Conservation (phyloP, 2,113 vertebrate species). For the Pavo muticus region DNA sequence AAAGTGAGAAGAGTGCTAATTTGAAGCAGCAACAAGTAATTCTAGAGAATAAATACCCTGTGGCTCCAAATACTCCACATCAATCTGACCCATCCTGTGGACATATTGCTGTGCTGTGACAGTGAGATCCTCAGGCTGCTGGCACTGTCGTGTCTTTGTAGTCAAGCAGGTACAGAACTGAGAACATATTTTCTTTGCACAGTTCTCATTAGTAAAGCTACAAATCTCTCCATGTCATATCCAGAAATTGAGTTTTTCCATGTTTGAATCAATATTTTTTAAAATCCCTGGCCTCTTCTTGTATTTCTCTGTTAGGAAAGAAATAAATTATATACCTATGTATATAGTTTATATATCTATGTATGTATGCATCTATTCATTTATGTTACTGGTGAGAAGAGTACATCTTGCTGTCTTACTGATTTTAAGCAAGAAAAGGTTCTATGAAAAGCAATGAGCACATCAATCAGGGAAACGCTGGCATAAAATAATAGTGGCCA, state of each 20-base stretch:
- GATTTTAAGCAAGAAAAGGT: background rate
- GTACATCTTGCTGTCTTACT: fast-evolving
- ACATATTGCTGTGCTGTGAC: background rate
- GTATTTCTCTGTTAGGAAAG: background rate
- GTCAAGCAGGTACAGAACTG: background rate
- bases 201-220: background rate
- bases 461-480: background rate
- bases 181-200: conserved; percentile 2
- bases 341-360: background rate
- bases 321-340: background rate
- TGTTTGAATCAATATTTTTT: background rate
- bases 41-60: background rate
- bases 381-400: background rate
- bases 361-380: background rate
- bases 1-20: background rate
- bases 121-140: background rate
- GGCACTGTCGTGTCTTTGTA: background rate
- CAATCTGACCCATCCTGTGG: background rate
- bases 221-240: background rate
- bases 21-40: background rate
- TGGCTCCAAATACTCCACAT: background rate
- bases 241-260: background rate
- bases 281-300: background rate
- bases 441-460: background rate
- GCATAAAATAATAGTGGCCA: background rate